Evolutionary conservation across 30 jellyfish, hydroid and myxozoan genomes (phyloP).

Genomic region (Cassiopea xamachana): DNA sequence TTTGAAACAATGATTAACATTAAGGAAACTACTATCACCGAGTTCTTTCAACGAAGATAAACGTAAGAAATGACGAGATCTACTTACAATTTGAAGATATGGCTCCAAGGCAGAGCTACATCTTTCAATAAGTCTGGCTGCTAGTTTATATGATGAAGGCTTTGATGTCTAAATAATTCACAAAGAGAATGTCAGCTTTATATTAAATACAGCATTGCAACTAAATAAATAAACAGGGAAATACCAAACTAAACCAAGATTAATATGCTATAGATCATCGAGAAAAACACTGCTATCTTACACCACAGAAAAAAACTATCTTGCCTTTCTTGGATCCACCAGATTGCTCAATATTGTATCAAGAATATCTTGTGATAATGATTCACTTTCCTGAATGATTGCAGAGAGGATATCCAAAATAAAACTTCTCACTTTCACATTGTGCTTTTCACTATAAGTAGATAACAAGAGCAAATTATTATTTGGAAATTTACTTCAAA

Average conservation of each 20-base stretch:
- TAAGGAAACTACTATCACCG: no score
- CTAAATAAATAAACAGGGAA: neutral
- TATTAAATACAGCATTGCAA: neutral
- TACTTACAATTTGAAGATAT: slow-evolving; percentile 85
- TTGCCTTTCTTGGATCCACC: slow-evolving; percentile 82
- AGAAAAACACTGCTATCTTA: no score
- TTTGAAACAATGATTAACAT: no score
- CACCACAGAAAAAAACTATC: no score
- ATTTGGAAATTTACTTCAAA: no score
- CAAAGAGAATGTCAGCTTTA: neutral
- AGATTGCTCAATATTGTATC: slow-evolving; percentile 77
- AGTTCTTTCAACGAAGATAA: no score
- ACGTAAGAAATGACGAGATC: neutral
- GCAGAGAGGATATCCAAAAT: slow-evolving; percentile 88
- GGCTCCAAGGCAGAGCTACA: slow-evolving; percentile 94
- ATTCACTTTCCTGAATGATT: slow-evolving; percentile 86
- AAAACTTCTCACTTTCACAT: slow-evolving; percentile 71
- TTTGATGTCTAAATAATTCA: slow-evolving; percentile 56
- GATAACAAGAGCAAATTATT: neutral
- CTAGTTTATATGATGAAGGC: slow-evolving; percentile 77
- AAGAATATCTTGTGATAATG: slow-evolving; percentile 85
- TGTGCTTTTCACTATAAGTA: slow-evolving; percentile 79
- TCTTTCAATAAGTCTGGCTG: slow-evolving; percentile 80
- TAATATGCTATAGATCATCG: neutral
- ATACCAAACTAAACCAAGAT: neutral